phyloP scores from a whole-genome alignment of 2,113 vertebrate genomes.

The Seriola rivoliana region DNA sequence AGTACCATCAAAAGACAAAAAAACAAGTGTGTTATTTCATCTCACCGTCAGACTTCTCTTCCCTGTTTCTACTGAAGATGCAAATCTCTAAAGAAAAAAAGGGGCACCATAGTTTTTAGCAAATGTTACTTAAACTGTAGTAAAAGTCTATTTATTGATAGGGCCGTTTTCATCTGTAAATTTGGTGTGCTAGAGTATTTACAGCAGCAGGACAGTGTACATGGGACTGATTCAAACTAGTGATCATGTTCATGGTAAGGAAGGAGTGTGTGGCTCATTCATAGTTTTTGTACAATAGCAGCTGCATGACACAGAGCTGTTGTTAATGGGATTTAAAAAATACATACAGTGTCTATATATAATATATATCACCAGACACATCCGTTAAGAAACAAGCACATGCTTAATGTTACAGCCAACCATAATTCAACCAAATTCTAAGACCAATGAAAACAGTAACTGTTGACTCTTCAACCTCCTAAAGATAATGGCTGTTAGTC shows the following conservation, averaged over 20 bases:
- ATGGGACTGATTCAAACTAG: no score
- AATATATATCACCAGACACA: background rate
- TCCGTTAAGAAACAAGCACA: background rate
- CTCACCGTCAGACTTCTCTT: background rate
- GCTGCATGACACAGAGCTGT: background rate
- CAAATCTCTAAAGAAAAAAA: background rate
- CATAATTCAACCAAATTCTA: background rate
- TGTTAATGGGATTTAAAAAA: no score
- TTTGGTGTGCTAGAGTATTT: background rate
- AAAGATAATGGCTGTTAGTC: constrained; percentile 15
- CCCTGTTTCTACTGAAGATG: background rate
- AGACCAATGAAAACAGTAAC: constrained; percentile 10
- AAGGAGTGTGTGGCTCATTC: no score
- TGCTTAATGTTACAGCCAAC: background rate
- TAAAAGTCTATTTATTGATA: background rate
- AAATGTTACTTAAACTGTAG: no score
- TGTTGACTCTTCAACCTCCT: background rate
- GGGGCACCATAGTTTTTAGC: no score
- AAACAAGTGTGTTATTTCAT: no score
- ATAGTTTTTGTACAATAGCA: background rate
- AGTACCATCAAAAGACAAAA: background rate
- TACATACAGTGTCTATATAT: background rate
- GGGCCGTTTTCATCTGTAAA: background rate
- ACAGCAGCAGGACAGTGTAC: no score
- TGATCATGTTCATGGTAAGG: no score